Evolutionary conservation across 1,140 invertebrate species (phyloP), one percentile per base, ranked within the genome.

Genomic region (Anastrepha ludens): DNA sequence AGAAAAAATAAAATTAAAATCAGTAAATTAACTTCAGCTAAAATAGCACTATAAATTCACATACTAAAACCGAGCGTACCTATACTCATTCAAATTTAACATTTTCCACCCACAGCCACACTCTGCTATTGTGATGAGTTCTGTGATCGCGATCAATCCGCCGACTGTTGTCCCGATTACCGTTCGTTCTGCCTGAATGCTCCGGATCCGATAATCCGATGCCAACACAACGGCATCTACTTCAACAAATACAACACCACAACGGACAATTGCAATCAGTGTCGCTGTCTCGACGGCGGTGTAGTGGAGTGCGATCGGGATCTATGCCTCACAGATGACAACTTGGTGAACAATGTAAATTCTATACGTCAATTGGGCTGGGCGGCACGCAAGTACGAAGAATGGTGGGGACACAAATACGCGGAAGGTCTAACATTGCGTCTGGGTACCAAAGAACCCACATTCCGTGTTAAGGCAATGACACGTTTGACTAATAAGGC

Each of bases 111-210:
- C 88, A 89, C 94, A 94, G 96, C 94, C 17, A 98, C 97, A 0
- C 91, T 97, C 3, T 99, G 98, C 93, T 99, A 99, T 93, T 99
- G 98, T 91, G 98, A 99, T 93, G 95, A 97, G 89, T 99, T 99
- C 94, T 99, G 98, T 94, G 96, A 98, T 89, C 93, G 95, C 78
- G 89, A 92, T 13, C 93, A 92, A 11, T 91, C 95, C 91, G 95
- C 96, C 60, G 97, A 98, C 91, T 98, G 98, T 91, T 99, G 98
- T 92, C 98, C 98, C 0, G 98, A 99, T 93, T 98, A 96, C 92
- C 95, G 94, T 92, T 94, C 94, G 0, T 94, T 95, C 78, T 98
- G 98, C 91, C 93, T 94, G 85, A 95, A 96, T 13, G 91, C 94
- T 60, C 70, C 89, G 0, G 91, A 91, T 87, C 90, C 89, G 7